Conservation (phyloP, 2,888 invertebrate genomes). For the Stratiomys singularior region DNA sequence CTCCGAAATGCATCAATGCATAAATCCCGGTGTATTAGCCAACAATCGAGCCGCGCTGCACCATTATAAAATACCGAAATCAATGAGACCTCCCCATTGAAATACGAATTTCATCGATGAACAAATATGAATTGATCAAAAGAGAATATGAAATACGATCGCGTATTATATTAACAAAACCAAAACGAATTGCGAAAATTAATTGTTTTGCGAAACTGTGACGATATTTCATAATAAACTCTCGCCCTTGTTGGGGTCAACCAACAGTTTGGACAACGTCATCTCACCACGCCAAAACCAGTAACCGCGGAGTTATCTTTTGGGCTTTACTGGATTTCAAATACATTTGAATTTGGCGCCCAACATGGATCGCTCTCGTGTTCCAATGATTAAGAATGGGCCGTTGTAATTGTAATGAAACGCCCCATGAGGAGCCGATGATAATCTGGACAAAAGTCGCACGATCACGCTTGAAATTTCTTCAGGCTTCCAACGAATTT, state of each 20-base stretch:
- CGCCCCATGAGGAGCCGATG: neutral
- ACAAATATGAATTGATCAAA: no score
- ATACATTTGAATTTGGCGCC: conserved; percentile 2
- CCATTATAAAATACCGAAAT: no score
- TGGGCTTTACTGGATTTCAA: neutral
- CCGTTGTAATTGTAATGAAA: neutral
- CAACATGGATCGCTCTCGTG: neutral
- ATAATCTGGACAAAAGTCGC: neutral
- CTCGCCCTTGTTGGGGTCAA: neutral
- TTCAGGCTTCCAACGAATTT: conserved; percentile 18
- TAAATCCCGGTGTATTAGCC: no score
- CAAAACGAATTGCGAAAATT: conserved; percentile 13
- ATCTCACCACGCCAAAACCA: neutral
- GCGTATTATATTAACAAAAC: conserved; percentile 13
- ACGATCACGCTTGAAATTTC: neutral
- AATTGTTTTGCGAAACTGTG: conserved; percentile 24
- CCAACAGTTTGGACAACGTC: neutral
- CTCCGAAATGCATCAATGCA: no score
- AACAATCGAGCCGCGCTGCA: no score
- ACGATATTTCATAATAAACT: conserved; percentile 14
- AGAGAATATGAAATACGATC: neutral
- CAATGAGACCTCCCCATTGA: neutral
- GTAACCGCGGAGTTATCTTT: neutral
- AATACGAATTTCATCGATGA: neutral
- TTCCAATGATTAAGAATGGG: neutral